Conservation (phyloP, 2,113 vertebrate species). For the Pluvialis apricaria region DNA sequence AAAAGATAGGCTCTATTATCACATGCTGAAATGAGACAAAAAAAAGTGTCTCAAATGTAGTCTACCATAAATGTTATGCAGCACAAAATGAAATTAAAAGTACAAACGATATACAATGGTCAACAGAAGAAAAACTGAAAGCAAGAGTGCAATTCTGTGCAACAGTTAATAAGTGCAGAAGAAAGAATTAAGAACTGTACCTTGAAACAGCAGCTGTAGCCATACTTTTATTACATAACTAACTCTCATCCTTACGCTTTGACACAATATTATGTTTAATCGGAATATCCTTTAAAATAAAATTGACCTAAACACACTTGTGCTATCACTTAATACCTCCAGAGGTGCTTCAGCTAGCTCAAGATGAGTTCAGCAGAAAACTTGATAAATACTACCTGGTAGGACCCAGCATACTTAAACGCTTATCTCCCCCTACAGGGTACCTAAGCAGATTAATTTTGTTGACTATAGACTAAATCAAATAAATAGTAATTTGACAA, state of each 20-base stretch:
- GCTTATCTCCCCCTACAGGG: not conserved
- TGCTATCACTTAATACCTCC: not conserved
- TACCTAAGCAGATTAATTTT: not conserved
- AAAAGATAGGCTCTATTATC: not conserved
- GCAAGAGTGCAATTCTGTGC: not conserved
- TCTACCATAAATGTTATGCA: not conserved
- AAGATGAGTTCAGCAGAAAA: not conserved
- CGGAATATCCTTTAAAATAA: not conserved
- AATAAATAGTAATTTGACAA: not conserved
- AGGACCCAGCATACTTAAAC: not conserved
- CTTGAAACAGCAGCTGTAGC: not conserved
- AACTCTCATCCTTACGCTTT: not conserved
- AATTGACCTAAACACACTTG: not conserved
- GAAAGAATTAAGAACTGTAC: not conserved
- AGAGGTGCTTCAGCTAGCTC: not conserved
- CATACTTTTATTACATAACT: not conserved
- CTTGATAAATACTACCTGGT: not conserved
- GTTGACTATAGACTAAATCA: not conserved
- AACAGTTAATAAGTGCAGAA: not conserved
- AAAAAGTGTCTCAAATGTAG: not conserved
- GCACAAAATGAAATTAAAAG: not conserved
- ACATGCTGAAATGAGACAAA: not conserved
- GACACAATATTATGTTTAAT: not conserved
- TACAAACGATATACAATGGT: not conserved
- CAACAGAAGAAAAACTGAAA: not conserved